Conservation (phyloP, 30 jellyfish, hydroid and myxozoan genomes). For the Mastigias papua region DNA sequence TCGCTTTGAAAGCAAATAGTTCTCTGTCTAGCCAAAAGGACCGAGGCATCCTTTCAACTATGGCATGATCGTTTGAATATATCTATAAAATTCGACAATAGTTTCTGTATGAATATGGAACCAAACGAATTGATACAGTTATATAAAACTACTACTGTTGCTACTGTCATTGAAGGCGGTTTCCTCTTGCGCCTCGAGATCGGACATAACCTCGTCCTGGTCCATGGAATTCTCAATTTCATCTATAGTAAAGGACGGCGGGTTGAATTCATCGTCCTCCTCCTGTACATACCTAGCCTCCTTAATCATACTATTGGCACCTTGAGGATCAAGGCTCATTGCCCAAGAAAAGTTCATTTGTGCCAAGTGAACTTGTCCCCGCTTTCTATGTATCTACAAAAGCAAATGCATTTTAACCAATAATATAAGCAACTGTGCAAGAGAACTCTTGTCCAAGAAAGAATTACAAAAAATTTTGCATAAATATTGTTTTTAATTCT, state of each 20-base stretch:
- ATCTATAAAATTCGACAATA: neutral
- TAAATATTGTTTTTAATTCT: no score
- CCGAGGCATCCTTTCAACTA: neutral
- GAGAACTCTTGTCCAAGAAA: no score
- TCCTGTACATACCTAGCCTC: conserved; percentile 84
- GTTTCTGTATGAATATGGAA: neutral
- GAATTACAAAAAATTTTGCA: no score
- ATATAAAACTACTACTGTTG: conserved; percentile 46
- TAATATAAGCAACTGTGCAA: no score
- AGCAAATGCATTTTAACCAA: no score
- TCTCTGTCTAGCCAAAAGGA: neutral
- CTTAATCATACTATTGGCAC: conserved; percentile 88
- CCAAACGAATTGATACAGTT: neutral
- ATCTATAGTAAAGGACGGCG: conserved; percentile 40
- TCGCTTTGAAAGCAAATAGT: neutral
- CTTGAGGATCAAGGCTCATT: conserved; percentile 93
- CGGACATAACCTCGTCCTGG: conserved; percentile 68
- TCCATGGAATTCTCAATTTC: conserved; percentile 27
- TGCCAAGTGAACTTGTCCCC: conserved; percentile 81
- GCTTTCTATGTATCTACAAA: conserved; percentile 76
- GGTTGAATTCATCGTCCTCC: conserved; percentile 63
- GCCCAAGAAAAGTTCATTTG: conserved; percentile 97
- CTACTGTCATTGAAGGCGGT: conserved; percentile 30
- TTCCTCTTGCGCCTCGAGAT: conserved; percentile 50
- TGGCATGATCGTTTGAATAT: neutral